Base-by-base conservation (phyloP, 2,113 vertebrate genomes). In the Actinemys pallida region DNA sequence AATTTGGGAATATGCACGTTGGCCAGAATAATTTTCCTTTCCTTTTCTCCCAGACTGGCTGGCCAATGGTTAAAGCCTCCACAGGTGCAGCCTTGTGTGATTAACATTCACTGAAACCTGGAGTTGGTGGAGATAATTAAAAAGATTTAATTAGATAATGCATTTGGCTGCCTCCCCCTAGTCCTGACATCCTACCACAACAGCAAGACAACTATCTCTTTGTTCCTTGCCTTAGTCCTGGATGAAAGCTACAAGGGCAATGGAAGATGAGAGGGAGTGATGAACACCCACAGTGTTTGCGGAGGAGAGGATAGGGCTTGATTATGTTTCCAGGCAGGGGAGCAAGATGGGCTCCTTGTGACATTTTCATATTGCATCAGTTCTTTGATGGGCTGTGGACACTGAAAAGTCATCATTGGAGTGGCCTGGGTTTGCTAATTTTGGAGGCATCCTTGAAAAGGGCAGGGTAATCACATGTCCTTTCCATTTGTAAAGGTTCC, bases 21-120 rank as follows among this genome's bases (percentile, higher is more conserved):
- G 90, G 86, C 6, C 5, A 17, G 86, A 86, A 59, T 50, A 13
- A 13, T 20, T n/a, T n/a, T 83, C 49, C 5, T 92, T 93, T 93
- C 75, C 35, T 22, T n/a, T 88, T 50, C 52, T 35, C 69, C 75
- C 65, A 49, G 42, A 22, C 47, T 35, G 87, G 76, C 12, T 29
- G 14, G 50, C 54, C 39, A 45, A 3, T 53, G 11, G 8, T 92
- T 79, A 59, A 56, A 82, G n/a, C 50, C 90, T 85, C 90, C 42
- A 25, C 6, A 53, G 75, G 24, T 22, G 47, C 86, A 90, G 49
- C 57, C 19, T 3, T 17, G 5, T 50, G 39, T 92, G 76, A 50
- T 62, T 94, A 76, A 90, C 81, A 42, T 2, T 13, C 82, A 13
- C 57, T 90, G 92, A 83, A 91, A 87, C 6, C 47, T 79, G 90